Evolutionary conservation across 2,797 vertebrate genomes (phyloP), one percentile per base, ranked within the genome.

Genomic region (Cyclopterus lumpus): DNA sequence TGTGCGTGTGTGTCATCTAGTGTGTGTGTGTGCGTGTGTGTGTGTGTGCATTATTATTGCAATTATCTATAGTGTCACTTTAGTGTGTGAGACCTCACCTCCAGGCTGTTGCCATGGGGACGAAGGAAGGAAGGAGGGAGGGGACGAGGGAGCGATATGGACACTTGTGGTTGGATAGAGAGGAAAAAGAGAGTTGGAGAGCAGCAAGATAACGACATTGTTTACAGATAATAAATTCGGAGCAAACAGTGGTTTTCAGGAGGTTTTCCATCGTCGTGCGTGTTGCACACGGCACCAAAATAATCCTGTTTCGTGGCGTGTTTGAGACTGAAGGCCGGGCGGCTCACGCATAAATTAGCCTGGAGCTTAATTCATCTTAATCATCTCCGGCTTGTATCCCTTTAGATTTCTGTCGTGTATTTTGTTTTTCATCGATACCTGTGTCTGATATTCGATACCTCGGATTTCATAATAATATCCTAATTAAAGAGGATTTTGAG

Each of bases 21-120:
- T 63, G 34, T 16, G 10, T 38, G 36, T 38, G 36, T 38, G 36
- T 38, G 36, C 38, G 36, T 9, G 38, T 38, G 38, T 38, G 38
- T 38, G 8, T 36, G 9, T 36, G 26, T 28, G n/a, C n/a, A n/a
- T n/a, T n/a, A n/a, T n/a, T n/a, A 12, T 14, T 44, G 36, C 57
- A 22, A n/a, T 24, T 32, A 26, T 5, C 26, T 5, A 24, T n/a
- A 42, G 58, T 16, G 24, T 60, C 9, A 10, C 8, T 62, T 75
- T 26, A 59, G 18, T 46, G 62, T 57, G 42, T 60, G 34, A 71
- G 51, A 49, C 2, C 20, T 90, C 80, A 75, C 79, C 80, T 64
- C 65, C 61, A 82, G 82, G 75, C 66, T 63, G 90, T 92, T 86
- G 77, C 81, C 73, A 74, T 26, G 51, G 86, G 69, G 59, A 83